Evolutionary conservation across 2,113 vertebrate species (phyloP), one percentile per base, ranked within the genome.

Genomic region (Ameiurus melas): DNA sequence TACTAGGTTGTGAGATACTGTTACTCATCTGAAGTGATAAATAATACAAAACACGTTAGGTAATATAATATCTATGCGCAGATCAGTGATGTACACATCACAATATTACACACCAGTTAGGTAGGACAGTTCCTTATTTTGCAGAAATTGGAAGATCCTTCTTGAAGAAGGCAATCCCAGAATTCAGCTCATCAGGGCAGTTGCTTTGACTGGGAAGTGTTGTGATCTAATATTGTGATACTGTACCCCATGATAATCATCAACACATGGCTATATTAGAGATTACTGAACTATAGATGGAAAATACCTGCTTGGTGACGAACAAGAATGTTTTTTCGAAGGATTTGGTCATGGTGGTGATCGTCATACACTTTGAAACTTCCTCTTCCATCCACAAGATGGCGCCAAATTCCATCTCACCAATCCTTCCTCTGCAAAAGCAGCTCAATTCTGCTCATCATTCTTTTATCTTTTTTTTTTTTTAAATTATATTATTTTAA

Each of bases 331-430:
- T 77, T 25, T 14, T 83, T 51, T 73, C 22, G 47, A 62, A 77
- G 5, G 16, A 57, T 36, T 43, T 43, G 55, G 17, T 58, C 70
- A 43, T 12, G 3, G 20, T 82, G 55, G 2, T 64, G 27, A 17
- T 47, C 14, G 20, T 51, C 10, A 58, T 47, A 20, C 25, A 75
- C 60, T 70, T 43, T 5, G 13, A 20, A 73, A 82, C 79, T 90
- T 86, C 62, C 60, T 17, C 68, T n/a, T 68, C 47, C 33, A 43
- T 30, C 77, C 60, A 88, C 84, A 78, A 84, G 89, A 80, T 86
- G 87, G 85, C 71, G 58, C 53, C 13, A 60, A 70, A 82, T 43
- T 51, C 55, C 30, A 82, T 22, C 19, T 60, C 55, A 25, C 68
- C 12, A 27, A 60, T 25, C 16, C 66, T 13, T 70, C 33, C 33